A percentile compares a stretch with the other conserved stretches of the same genome.
phyloP scores from a whole-genome alignment of 2,797 vertebrate genomes.

The Numenius phaeopus region DNA sequence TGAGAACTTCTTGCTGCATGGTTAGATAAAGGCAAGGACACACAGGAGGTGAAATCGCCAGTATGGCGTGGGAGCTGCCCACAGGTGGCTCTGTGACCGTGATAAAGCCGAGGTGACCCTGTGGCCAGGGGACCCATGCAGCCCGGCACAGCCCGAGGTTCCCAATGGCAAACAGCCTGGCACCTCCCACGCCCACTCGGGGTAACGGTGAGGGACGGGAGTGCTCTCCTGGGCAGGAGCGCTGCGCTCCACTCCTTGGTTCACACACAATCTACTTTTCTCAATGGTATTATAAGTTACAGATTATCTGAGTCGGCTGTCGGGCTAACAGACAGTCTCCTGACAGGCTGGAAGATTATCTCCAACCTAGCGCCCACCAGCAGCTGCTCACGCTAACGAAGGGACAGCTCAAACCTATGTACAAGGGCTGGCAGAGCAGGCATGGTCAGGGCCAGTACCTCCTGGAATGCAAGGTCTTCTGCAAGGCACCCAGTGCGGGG shows the following conservation, averaged over 20 bases:
- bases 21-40: neutral
- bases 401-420: neutral
- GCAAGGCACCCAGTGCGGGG: neutral
- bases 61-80: fast-evolving
- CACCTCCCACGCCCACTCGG: fast-evolving
- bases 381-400: fast-evolving
- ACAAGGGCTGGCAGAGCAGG: neutral
- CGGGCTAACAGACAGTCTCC: neutral
- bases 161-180: neutral
- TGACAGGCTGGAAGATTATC: neutral
- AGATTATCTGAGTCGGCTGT: neutral
- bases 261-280: neutral
- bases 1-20: neutral
- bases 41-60: fast-evolving
- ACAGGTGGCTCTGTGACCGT: fast-evolving
- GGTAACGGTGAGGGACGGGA: fast-evolving
- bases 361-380: neutral
- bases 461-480: neutral
- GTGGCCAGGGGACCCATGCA: neutral
- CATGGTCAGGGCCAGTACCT: neutral
- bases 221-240: neutral
- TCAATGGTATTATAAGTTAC: neutral
- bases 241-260: neutral
- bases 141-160: neutral
- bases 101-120: neutral